Evolutionary conservation across 2,888 invertebrate species (phyloP).

Genomic region (Scrobipalpa costella): DNA sequence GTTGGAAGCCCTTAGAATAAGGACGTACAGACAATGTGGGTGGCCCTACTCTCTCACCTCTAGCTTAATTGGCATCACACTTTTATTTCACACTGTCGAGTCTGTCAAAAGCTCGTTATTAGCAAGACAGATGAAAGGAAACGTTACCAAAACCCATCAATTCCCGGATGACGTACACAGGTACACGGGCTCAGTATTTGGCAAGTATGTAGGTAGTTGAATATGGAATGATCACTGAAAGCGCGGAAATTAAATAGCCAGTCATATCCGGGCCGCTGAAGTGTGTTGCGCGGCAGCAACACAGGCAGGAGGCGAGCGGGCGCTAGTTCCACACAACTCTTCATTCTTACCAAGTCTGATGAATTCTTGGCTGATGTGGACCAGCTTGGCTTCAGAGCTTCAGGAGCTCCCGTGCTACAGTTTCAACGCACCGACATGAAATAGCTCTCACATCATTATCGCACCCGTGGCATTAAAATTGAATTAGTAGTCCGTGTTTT

Average conservation of each 20-base stretch:
- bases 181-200: constrained; percentile 44
- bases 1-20: constrained; percentile 8
- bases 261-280: constrained; percentile 67
- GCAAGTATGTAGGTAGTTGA: constrained; percentile 55
- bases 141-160: constrained; percentile 14
- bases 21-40: constrained; percentile 20
- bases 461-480: constrained; percentile 23
- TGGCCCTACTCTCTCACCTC: constrained; percentile 21
- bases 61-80: constrained; percentile 17
- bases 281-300: constrained; percentile 45
- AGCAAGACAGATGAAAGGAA: constrained; percentile 16
- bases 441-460: constrained; percentile 18
- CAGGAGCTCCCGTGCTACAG: not conserved
- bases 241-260: constrained; percentile 78
- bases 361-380: not conserved
- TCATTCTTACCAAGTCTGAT: not conserved
- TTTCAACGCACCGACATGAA: constrained; percentile 12
- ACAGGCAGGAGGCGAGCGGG: not conserved
- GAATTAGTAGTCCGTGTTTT: constrained; percentile 23
- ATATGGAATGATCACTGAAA: constrained; percentile 69
- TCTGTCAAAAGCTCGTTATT: constrained; percentile 9
- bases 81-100: constrained; percentile 17
- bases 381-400: not conserved
- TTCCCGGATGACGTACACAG: constrained; percentile 1
- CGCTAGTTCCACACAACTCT: not conserved